phyloP scores from a whole-genome alignment of 2,113 vertebrate species.

The Cnemophilus loriae region DNA sequence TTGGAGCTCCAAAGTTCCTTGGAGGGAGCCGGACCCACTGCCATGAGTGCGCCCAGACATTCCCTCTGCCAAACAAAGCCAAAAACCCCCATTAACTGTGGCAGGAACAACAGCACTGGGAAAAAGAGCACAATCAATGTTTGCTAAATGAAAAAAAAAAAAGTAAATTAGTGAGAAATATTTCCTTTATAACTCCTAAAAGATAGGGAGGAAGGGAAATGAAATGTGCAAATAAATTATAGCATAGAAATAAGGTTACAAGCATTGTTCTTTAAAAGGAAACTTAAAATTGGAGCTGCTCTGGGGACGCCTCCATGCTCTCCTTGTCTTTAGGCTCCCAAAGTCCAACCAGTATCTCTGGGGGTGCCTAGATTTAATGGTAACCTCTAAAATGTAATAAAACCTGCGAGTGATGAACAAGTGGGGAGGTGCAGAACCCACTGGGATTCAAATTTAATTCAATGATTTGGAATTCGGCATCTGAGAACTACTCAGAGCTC shows the following conservation, averaged over 20 bases:
- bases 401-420: slow-evolving; percentile 36
- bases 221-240: not conserved
- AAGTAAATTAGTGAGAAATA: not conserved
- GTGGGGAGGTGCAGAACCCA: not conserved
- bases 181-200: not conserved
- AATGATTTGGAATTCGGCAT: slow-evolving; percentile 1
- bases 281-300: slow-evolving; percentile 15
- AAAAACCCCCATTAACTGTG: not conserved
- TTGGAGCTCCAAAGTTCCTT: not conserved
- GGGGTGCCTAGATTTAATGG: slow-evolving; percentile 9
- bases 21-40: not conserved
- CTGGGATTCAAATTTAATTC: slow-evolving; percentile 21
- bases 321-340: not conserved
- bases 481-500: not conserved
- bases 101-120: not conserved
- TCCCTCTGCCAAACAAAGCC: not conserved
- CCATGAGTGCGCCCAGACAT: rapidly evolving
- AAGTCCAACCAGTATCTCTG: not conserved
- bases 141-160: not conserved
- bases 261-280: not conserved
- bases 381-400: slow-evolving; percentile 52
- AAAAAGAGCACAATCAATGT: not conserved
- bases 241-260: not conserved
- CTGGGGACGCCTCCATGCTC: not conserved
- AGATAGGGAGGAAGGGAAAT: not conserved